Conservation (phyloP, 2,888 invertebrate genomes). For the Drosophila parthenogenetica region DNA sequence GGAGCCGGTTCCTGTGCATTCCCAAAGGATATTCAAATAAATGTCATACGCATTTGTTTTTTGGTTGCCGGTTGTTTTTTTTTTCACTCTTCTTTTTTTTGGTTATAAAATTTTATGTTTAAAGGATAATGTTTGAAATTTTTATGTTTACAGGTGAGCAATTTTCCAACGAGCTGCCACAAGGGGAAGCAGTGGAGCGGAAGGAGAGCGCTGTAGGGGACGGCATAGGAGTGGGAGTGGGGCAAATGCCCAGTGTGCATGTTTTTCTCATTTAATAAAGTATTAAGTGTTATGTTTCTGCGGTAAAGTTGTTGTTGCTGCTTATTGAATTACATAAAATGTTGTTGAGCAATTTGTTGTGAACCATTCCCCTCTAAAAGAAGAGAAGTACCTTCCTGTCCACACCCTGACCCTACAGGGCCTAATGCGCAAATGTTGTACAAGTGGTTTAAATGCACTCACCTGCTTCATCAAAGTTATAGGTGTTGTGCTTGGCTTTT, state of each 20-base stretch:
- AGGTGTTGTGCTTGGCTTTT: constrained; percentile 77
- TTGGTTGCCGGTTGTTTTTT: constrained; percentile 51
- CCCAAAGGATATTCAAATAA: constrained; percentile 81
- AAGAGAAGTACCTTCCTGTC: not conserved
- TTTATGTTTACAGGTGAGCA: constrained; percentile 81
- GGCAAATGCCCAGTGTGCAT: constrained; percentile 52
- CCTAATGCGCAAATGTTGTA: constrained; percentile 66
- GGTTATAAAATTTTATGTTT: constrained; percentile 81
- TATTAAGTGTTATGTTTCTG: constrained; percentile 79
- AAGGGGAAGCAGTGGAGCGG: not conserved
- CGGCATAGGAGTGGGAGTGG: not conserved
- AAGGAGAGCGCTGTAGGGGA: not conserved
- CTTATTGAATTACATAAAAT: constrained; percentile 71
- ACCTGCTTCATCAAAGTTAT: constrained; percentile 77
- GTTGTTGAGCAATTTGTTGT: constrained; percentile 65
- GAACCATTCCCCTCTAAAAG: not conserved
- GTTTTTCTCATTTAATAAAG: constrained; percentile 79
- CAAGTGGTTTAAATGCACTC: constrained; percentile 45
- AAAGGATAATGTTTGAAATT: constrained; percentile 80
- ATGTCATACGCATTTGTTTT: constrained; percentile 80
- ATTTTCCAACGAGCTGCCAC: constrained; percentile 61
- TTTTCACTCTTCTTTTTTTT: constrained; percentile 20
- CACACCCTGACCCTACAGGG: not conserved
- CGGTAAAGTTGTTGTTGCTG: constrained; percentile 60
- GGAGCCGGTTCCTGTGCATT: constrained; percentile 37